Evolutionary conservation across 1,140 invertebrate genomes (phyloP), one percentile per base, ranked within the genome.

Genomic region (Drosophila takahashii): DNA sequence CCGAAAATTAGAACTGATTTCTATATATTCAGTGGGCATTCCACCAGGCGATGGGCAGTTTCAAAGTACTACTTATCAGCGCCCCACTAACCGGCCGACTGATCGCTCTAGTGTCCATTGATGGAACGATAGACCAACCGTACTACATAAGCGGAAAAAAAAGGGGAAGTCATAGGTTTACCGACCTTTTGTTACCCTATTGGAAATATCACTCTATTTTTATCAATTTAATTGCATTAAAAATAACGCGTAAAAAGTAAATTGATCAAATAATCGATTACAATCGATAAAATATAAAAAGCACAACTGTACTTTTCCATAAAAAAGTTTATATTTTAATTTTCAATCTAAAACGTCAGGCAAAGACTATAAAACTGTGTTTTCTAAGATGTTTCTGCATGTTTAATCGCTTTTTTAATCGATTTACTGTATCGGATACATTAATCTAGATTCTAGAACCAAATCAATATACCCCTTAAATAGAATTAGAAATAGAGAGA

Each of bases 1-100:
- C 41, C 65, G 11, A 56, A 67, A 50, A 41, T 45, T 69, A 56
- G 41, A 70, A 71, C 51, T 57, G 67, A 71, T 70, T 71, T 70
- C 67, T n/a, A 70, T 42, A 70, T 42, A 42, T 32, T 32, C 58
- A 39, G 16, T 18, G 18, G 26, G 16, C 42, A 45, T 8, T 44
- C 15, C 42, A 11, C 16, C 8, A n/a, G 16, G 42, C 61, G 54
- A 52, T 29, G 64, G 59, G 60, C 64, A 67, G 56, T 61, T 48
- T 26, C 62, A 48, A 41, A 61, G 60, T 67, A n/a, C 22, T 22
- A 45, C 50, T 66, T 67, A 67, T 67, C 64, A 65, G 29, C 56
- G 45, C 8, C 59, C 64, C 64, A 67, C 64, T 67, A 67, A 67
- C 64, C 60, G 60, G 34, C 36, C 59, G 45, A 65, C 64, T 67